These are phyloP conservation scores for Caerostris extrusa DNA, from an alignment of 1,140 invertebrate genomes.

Conservation along the genomic window DNA sequence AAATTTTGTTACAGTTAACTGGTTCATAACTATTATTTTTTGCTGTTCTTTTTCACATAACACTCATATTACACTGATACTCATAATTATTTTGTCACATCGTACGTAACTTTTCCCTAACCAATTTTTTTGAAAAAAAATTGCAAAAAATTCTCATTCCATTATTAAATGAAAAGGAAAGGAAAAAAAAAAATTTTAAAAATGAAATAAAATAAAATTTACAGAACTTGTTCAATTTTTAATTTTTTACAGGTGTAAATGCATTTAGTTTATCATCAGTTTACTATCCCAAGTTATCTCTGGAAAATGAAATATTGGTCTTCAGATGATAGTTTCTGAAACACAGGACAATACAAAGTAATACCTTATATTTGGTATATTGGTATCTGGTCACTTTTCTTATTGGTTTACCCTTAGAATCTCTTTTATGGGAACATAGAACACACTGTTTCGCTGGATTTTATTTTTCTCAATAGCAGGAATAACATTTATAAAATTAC, in stretches of 20 bases:
- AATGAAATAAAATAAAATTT: conserved; percentile 35
- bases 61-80: too few species aligned
- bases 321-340: conserved; percentile 67
- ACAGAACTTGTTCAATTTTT: conserved; percentile 14
- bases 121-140: conserved; percentile 26
- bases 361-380: conserved; percentile 52
- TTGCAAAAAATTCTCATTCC: neutral
- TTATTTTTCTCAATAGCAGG: conserved; percentile 51
- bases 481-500: conserved; percentile 57
- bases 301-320: conserved; percentile 54
- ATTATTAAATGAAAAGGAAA: neutral
- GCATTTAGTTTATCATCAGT: conserved; percentile 46
- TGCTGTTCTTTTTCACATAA: too few species aligned
- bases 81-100: too few species aligned
- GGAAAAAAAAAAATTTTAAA: neutral
- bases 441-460: conserved; percentile 46
- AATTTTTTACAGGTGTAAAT: conserved; percentile 55
- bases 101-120: conserved; percentile 12
- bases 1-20: too few species aligned
- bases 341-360: conserved; percentile 61
- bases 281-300: conserved; percentile 61
- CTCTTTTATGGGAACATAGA: conserved; percentile 55
- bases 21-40: too few species aligned
- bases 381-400: conserved; percentile 63
- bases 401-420: conserved; percentile 38